Conservation (phyloP, 2,113 vertebrate species). For the Zosterops japonicus region DNA sequence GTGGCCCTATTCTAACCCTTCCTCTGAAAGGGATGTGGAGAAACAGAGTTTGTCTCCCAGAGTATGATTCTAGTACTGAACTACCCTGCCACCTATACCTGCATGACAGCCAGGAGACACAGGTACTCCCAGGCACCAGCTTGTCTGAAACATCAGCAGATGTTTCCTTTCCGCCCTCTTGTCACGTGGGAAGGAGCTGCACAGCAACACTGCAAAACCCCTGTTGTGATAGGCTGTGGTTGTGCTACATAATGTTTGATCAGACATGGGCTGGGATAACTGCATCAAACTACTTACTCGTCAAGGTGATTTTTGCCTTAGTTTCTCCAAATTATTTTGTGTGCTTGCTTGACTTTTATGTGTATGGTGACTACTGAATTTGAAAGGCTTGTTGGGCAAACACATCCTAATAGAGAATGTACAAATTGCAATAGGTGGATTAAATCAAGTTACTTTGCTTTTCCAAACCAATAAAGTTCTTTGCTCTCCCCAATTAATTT, state of each 20-base stretch:
- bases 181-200: neutral
- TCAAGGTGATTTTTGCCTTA: neutral
- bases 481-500: constrained; percentile 6
- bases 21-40: neutral
- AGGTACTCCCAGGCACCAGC: neutral
- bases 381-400: constrained; percentile 15
- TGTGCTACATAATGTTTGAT: neutral
- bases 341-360: neutral
- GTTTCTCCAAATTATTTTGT: neutral
- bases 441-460: neutral
- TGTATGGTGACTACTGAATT: neutral
- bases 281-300: neutral
- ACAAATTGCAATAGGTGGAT: neutral
- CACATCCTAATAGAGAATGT: neutral
- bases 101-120: neutral
- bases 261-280: neutral
- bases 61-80: neutral
- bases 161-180: neutral
- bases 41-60: neutral
- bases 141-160: neutral
- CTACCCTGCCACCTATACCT: neutral
- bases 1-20: neutral
- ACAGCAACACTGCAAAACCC: neutral
- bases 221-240: neutral
- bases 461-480: constrained; percentile 24